These are phyloP conservation scores for Microdon myrmicae DNA, from an alignment of 2,888 invertebrate genomes.

Conservation along the genomic window DNA sequence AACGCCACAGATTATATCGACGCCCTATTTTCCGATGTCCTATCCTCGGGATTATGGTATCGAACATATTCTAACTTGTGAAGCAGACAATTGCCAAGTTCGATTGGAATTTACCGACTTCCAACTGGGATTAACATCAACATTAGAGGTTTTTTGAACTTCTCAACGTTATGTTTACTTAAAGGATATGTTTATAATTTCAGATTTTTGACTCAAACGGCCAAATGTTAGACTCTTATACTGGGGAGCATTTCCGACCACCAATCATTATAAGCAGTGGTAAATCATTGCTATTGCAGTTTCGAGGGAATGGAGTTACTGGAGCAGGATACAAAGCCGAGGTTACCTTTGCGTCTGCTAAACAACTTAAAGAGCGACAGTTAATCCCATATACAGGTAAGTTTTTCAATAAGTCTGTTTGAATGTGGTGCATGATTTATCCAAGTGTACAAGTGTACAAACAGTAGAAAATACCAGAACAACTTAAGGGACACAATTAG, in stretches of 20 bases:
- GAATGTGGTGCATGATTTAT: not conserved
- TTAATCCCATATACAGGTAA: constrained; percentile 64
- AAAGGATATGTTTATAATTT: constrained; percentile 30
- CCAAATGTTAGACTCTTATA: constrained; percentile 73
- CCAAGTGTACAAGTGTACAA: not conserved
- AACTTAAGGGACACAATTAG: not conserved
- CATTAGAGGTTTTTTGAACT: constrained; percentile 70
- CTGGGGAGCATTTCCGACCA: constrained; percentile 76
- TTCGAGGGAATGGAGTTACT: constrained; percentile 77
- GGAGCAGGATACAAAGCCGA: constrained; percentile 75
- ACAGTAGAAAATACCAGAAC: not conserved
- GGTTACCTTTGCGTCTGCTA: constrained; percentile 66
- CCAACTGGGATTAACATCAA: constrained; percentile 73
- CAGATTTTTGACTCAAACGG: constrained; percentile 77
- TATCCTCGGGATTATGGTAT: constrained; percentile 75
- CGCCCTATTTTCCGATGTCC: constrained; percentile 75
- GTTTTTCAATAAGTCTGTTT: constrained; percentile 17
- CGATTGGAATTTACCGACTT: constrained; percentile 76
- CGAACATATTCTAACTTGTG: constrained; percentile 74
- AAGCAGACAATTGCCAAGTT: constrained; percentile 70
- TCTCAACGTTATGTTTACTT: not conserved
- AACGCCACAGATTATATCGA: constrained; percentile 70
- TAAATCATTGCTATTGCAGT: constrained; percentile 72
- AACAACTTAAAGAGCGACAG: constrained; percentile 62
- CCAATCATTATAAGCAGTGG: constrained; percentile 75